Evolutionary conservation across 1,140 invertebrate genomes (phyloP).

Genomic region (Tetraneura akinire): DNA sequence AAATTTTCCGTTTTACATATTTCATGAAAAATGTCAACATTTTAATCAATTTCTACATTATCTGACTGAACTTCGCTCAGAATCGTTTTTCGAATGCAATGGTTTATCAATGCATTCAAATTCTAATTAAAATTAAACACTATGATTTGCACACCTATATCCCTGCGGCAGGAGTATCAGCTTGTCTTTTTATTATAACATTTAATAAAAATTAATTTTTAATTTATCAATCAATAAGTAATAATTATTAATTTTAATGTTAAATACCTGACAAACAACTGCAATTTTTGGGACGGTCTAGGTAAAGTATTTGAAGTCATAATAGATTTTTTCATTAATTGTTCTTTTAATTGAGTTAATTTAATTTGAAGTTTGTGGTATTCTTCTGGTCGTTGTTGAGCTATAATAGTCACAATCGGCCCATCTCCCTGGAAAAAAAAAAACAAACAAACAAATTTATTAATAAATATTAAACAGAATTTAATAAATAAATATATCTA

Average conservation of each 20-base stretch:
- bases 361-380: constrained; percentile 97
- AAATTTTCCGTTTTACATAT: no score
- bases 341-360: constrained; percentile 95
- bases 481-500: background rate
- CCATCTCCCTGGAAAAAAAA: constrained; percentile 72
- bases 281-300: constrained; percentile 68
- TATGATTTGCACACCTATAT: no score
- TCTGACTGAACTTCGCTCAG: no score
- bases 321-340: constrained; percentile 64
- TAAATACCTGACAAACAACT: constrained; percentile 67
- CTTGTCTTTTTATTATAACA: no score
- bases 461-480: background rate
- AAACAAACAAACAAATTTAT: background rate
- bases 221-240: no score
- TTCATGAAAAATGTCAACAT: no score
- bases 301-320: constrained; percentile 70
- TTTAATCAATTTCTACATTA: no score
- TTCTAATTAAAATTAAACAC: no score
- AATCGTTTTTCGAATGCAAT: no score
- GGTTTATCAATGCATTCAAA: no score
- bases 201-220: no score
- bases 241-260: background rate
- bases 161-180: no score
- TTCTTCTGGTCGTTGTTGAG: constrained; percentile 93
- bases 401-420: constrained; percentile 87